A percentile compares a stretch with the other conserved stretches of the same genome.
Conservation (phyloP, 2,888 invertebrate genomes). For the Xanthorhoe designata region DNA sequence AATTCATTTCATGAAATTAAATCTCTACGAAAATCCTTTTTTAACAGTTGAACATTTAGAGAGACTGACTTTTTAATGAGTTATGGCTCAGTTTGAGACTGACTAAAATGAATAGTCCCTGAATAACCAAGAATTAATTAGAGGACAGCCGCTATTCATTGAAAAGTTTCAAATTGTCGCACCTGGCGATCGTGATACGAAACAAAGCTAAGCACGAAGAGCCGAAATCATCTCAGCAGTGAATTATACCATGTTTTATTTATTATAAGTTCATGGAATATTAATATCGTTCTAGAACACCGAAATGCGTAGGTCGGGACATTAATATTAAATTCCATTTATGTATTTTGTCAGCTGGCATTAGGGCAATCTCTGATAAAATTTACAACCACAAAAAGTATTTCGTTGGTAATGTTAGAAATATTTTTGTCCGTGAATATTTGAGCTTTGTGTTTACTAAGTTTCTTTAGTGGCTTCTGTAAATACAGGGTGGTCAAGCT, state of each 20-base stretch:
- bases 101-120: constrained; percentile 54
- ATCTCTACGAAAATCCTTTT: too few species aligned
- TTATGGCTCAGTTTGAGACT: constrained; percentile 49
- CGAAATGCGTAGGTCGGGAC: constrained; percentile 41
- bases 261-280: constrained; percentile 56
- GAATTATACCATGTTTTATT: constrained; percentile 55
- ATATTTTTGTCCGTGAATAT: constrained; percentile 7
- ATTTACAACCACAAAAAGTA: constrained; percentile 26
- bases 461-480: constrained; percentile 1
- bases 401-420: constrained; percentile 13
- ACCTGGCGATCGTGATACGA: constrained; percentile 63
- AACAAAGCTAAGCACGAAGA: constrained; percentile 57
- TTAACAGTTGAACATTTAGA: too few species aligned
- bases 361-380: constrained; percentile 34
- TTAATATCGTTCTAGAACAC: constrained; percentile 48
- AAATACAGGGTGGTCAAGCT: not conserved
- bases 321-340: constrained; percentile 45
- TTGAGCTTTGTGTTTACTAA: constrained; percentile 3
- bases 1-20: too few species aligned
- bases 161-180: constrained; percentile 66
- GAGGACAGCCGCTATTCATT: constrained; percentile 57
- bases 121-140: constrained; percentile 71
- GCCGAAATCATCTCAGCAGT: constrained; percentile 54
- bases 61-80: constrained; percentile 66
- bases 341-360: constrained; percentile 40